These are phyloP conservation scores for Nixonia krombeini DNA, from an alignment of 1,140 invertebrate genomes.

Conservation along the genomic window DNA sequence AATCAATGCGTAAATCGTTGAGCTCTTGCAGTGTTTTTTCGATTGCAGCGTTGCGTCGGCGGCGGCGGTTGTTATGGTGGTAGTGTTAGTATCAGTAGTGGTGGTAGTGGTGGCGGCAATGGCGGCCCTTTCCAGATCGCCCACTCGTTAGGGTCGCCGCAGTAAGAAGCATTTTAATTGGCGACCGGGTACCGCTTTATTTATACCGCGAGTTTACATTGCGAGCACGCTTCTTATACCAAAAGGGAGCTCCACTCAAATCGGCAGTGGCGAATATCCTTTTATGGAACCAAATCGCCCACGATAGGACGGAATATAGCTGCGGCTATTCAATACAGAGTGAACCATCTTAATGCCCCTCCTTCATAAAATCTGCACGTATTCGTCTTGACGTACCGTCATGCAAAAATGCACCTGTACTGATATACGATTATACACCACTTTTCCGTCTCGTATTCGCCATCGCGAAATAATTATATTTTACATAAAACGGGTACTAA, in stretches of 20 bases:
- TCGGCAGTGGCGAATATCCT: constrained; percentile 36
- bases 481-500: no score
- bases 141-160: constrained; percentile 51
- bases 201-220: constrained; percentile 50
- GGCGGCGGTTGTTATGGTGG: no score
- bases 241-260: constrained; percentile 27
- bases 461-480: no score
- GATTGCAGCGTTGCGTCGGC: neutral
- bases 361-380: constrained; percentile 17
- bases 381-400: neutral
- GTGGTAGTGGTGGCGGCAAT: neutral
- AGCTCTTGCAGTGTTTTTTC: neutral
- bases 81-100: no score
- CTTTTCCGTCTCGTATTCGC: neutral
- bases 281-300: constrained; percentile 35
- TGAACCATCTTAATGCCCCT: constrained; percentile 19
- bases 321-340: constrained; percentile 21
- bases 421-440: neutral
- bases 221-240: constrained; percentile 35
- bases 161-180: constrained; percentile 69
- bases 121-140: constrained; percentile 23
- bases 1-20: neutral
- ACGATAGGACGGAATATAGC: constrained; percentile 21
- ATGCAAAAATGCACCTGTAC: neutral
- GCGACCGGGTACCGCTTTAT: constrained; percentile 52